A percentile compares a stretch with the other conserved stretches of the same genome.
Conservation (phyloP, 1,140 invertebrate genomes). For the Hormaphis cornu region DNA sequence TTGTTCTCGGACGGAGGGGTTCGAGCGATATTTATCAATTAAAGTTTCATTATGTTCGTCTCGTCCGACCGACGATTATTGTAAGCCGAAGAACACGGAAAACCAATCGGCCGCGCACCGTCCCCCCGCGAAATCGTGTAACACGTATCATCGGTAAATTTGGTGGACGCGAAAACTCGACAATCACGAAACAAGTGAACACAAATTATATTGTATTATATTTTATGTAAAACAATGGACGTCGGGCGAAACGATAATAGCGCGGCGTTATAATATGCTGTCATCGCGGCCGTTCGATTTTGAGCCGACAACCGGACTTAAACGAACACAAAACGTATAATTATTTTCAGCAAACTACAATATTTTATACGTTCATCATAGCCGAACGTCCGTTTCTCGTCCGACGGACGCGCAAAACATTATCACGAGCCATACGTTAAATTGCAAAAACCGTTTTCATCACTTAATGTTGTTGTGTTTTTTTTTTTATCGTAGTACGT, state of each 20-base stretch:
- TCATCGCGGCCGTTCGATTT: not conserved
- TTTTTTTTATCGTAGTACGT: too few relatives aligned
- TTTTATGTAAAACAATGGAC: not conserved
- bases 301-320: not conserved
- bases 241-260: not conserved
- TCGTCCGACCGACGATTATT: not conserved
- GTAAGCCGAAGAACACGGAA: not conserved
- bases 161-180: not conserved
- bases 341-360: too few relatives aligned
- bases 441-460: too few relatives aligned
- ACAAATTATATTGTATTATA: too few relatives aligned
- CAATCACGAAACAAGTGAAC: not conserved
- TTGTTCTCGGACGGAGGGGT: too few relatives aligned
- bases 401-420: too few relatives aligned
- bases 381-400: too few relatives aligned
- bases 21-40: constrained; percentile 1
- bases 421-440: too few relatives aligned
- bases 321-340: too few relatives aligned
- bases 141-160: not conserved
- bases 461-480: too few relatives aligned
- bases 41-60: not conserved
- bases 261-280: not conserved
- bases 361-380: too few relatives aligned
- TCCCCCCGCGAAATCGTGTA: not conserved
- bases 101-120: not conserved